phyloP scores from a whole-genome alignment of 1,140 invertebrate genomes.

The Drosophila willistoni region DNA sequence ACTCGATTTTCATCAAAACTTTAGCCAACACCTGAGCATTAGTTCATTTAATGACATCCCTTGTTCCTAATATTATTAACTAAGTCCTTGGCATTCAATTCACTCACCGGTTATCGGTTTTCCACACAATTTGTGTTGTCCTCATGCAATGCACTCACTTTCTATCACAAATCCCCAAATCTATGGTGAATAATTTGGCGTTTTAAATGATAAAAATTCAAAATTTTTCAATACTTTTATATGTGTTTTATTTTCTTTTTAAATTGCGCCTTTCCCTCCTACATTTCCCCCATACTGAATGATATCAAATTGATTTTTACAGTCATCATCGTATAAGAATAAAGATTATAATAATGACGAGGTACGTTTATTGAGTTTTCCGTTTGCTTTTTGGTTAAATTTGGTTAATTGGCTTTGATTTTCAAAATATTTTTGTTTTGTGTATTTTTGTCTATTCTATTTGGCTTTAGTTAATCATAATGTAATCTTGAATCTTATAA shows the following conservation, averaged over 20 bases:
- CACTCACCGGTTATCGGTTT: background rate
- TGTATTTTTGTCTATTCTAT: background rate
- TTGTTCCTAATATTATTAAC: no score
- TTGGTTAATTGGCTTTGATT: no score
- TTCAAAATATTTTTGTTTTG: background rate
- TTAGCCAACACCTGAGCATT: no score
- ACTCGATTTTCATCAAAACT: no score
- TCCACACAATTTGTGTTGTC: background rate
- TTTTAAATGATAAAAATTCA: background rate
- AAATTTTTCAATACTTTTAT: background rate
- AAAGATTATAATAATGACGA: constrained; percentile 72
- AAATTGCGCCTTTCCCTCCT: background rate
- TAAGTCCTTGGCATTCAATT: background rate
- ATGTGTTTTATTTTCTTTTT: background rate
- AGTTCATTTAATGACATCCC: no score
- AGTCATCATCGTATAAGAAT: constrained; percentile 78
- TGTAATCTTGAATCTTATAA: background rate
- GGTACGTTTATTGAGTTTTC: constrained; percentile 69
- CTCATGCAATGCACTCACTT: background rate
- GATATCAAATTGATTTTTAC: constrained; percentile 67
- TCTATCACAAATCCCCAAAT: background rate
- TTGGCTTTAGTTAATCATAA: constrained; percentile 15
- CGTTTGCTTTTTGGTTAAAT: constrained; percentile 27
- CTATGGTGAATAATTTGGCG: no score
- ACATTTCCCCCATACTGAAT: constrained; percentile 51